Base-by-base conservation (phyloP, 2,113 vertebrate genomes). In the Thunnus thynnus region DNA sequence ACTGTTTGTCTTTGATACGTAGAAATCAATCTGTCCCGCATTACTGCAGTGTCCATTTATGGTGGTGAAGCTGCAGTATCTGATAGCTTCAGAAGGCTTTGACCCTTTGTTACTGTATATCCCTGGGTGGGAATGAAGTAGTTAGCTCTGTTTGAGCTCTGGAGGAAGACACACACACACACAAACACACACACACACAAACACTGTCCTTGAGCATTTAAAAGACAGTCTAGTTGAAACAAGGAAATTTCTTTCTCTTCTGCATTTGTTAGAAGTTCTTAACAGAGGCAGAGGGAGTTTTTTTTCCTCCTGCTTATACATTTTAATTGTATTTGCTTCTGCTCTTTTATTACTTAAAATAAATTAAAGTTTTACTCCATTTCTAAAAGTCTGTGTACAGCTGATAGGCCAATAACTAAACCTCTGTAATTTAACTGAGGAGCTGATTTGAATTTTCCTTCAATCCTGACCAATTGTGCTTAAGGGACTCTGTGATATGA, bases 11-110 rank as follows among this genome's bases (percentile, higher is more conserved):
- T 92, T 90, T 80, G 3, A 84, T 81, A 72, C 51, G 11, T 80
- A 67, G 50, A 80, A 85, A 91, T 89, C 87, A 86, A 86, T 89
- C 44, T 17, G 63, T 66, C 48, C 66, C 77, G 56, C 83, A 74
- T 55, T 71, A 61, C 77, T 80, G 89, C 81, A 30, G 50, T 27
- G 85, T 82, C 84, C 83, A 4, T 82, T 88, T 73, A 60, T 66
- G 78, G 76, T 14, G 41, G 76, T 64, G 68, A 57, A 65, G 86
- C 68, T 52, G 78, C 36, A 63, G 71, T 54, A 75, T 80, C 72
- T 67, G 72, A 82, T 71, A 16, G 57, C 72, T 71, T 76, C 41
- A 5, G 58, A 82, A 72, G 52, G 74, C 65, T 87, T 55, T 85
- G 81, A 90, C 77, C 84, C 85, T 83, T 79, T 81, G 78, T 80